Evolutionary conservation across 2,888 invertebrate genomes (phyloP), one percentile per base, ranked within the genome.

Genomic region (Ormyrus rosae): DNA sequence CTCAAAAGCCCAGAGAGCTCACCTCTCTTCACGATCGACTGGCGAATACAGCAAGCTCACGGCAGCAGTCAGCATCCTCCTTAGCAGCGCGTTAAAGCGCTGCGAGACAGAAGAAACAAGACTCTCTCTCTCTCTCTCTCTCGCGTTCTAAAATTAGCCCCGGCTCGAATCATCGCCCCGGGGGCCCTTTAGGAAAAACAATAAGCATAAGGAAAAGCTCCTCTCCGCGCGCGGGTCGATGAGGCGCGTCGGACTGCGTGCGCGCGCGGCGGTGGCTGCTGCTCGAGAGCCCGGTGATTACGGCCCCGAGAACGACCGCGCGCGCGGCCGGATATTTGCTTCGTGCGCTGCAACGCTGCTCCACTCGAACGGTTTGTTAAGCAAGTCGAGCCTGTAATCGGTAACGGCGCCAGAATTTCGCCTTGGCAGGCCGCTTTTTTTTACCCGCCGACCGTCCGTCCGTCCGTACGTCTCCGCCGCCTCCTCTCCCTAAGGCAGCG

Each of bases 331-430:
- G 76, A 70, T 77, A 63, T 70, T 77, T 77, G 69, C 50, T 53
- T 19, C 19, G 10, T 48, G 46, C n/a, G 7, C 64, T 51, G 34
- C 19, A 11, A 13, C 13, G 13, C 13, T 53, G 1, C 19, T 19
- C 19, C 63, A 10, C 56, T 46, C 56, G 56, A 76, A 76, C 76
- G 53, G 55, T 72, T 72, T 61, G 67, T 64, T 11, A 56, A 68
- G 50, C 65, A 34, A 53, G 34, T 11, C 60, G 19, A 65, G 48
- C 9, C 78, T 67, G 78, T 72, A 78, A 78, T 78, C 72, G 78
- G 67, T 72, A 67, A 72, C 67, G 78, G 78, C 78, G 78, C 78
- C 78, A 78, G 72, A 58, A 78, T 78, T 78, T 78, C 72, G 73
- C 53, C 45, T 53, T 55, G 78, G 53, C 55, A 34, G 34, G 34